Conservation (phyloP, 2,113 vertebrate species). For the Corydoras sp. region DNA sequence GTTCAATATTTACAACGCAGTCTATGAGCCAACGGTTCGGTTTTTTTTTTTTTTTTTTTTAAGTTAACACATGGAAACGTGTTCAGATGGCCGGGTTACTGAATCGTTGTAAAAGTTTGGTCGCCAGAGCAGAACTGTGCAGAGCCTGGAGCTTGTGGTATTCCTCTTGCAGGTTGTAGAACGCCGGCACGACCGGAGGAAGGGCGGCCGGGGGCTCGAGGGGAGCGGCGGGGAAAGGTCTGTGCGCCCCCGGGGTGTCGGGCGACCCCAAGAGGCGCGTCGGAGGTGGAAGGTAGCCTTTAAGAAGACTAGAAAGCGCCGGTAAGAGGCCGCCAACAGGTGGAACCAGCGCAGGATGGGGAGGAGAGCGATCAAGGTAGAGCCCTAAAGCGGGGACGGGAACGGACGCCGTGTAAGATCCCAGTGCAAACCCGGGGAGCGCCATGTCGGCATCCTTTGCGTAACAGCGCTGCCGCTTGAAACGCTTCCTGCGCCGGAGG, state of each 20-base stretch:
- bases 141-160: conserved; percentile 42
- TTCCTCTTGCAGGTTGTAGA: conserved; percentile 37
- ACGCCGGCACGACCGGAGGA: conserved; percentile 37
- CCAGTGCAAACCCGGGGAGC: conserved; percentile 41
- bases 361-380: conserved; percentile 29
- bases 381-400: conserved; percentile 42
- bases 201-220: conserved; percentile 40
- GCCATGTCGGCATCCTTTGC: conserved; percentile 39
- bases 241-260: conserved; percentile 29
- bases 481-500: conserved; percentile 66
- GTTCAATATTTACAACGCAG: too few relatives aligned
- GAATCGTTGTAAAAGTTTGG: conserved; percentile 44
- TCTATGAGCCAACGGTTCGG: too few relatives aligned
- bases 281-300: conserved; percentile 45
- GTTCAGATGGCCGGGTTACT: conserved; percentile 10
- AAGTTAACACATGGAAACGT: neutral
- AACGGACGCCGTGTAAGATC: conserved; percentile 45
- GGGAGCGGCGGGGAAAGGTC: conserved; percentile 26
- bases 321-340: conserved; percentile 54
- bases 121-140: conserved; percentile 29
- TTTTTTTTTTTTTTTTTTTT: neutral
- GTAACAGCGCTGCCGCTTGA: conserved; percentile 58
- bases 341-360: conserved; percentile 30
- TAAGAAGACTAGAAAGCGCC: conserved; percentile 57
- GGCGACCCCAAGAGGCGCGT: conserved; percentile 30